Conservation (phyloP, 2,113 vertebrate genomes). For the Barnardius zonarius region DNA sequence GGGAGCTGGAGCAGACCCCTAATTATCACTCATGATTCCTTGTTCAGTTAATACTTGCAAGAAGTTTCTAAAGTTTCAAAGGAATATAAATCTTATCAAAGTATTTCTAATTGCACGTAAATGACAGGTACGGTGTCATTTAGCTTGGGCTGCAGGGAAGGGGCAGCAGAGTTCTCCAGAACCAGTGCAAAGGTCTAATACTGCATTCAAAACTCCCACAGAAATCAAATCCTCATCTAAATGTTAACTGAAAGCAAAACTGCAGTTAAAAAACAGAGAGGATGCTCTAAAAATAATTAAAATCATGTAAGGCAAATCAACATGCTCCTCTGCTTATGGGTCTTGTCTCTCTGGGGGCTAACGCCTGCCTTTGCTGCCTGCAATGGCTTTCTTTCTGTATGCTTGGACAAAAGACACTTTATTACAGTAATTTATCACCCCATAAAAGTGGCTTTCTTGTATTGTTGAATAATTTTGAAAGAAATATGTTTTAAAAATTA, state of each 20-base stretch:
- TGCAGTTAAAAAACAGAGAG: slow-evolving; percentile 72
- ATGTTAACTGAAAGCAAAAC: slow-evolving; percentile 70
- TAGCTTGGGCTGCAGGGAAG: slow-evolving; percentile 10
- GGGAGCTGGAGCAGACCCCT: slow-evolving; percentile 33
- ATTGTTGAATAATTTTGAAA: slow-evolving; percentile 87
- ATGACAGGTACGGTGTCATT: background rate
- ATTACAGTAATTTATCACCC: slow-evolving; percentile 99
- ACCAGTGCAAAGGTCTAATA: background rate
- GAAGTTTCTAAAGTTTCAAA: slow-evolving; percentile 58
- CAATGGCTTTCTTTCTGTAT: slow-evolving; percentile 70
- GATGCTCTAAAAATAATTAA: slow-evolving; percentile 77
- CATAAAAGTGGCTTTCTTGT: slow-evolving; percentile 87
- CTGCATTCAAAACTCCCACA: background rate
- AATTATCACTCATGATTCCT: slow-evolving; percentile 7
- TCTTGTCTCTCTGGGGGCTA: slow-evolving; percentile 73
- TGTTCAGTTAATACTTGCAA: background rate
- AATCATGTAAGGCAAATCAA: slow-evolving; percentile 68
- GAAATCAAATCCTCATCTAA: slow-evolving; percentile 37
- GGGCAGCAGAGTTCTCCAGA: background rate
- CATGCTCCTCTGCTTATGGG: slow-evolving; percentile 53
- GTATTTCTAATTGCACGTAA: slow-evolving; percentile 42
- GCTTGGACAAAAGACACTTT: slow-evolving; percentile 82
- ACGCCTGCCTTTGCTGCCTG: slow-evolving; percentile 66
- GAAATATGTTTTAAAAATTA: slow-evolving; percentile 97
- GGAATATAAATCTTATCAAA: slow-evolving; percentile 40